These are phyloP conservation scores for Sturnira hondurensis DNA, from an alignment of 2,113 vertebrate species.

Conservation along the genomic window DNA sequence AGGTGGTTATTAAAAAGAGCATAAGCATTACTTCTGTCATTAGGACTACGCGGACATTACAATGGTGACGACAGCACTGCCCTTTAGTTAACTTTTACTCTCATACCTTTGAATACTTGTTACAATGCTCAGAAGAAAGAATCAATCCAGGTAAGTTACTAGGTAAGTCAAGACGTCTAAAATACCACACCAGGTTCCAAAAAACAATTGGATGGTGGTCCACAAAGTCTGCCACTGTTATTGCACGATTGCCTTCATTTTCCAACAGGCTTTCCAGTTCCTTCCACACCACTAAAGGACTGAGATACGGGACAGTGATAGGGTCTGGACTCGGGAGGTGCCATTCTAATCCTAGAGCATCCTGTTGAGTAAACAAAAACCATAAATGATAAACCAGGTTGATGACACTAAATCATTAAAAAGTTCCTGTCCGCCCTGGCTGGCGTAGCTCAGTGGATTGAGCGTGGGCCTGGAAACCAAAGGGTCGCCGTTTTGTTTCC, in stretches of 20 bases:
- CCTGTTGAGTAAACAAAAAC: conserved; percentile 73
- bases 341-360: conserved; percentile 90
- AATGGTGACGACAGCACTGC: not conserved
- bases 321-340: conserved; percentile 89
- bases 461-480: too few species aligned
- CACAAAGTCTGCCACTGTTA: conserved; percentile 91
- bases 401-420: not conserved
- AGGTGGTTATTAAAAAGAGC: not conserved
- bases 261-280: conserved; percentile 96
- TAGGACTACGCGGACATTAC: not conserved
- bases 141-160: conserved; percentile 95
- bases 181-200: conserved; percentile 99
- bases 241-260: conserved; percentile 94
- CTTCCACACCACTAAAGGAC: conserved; percentile 98
- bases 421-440: not conserved
- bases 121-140: conserved; percentile 94
- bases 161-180: conserved; percentile 93
- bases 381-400: not conserved
- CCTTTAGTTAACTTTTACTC: not conserved
- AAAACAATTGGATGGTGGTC: conserved; percentile 99
- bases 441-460: too few species aligned
- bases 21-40: not conserved
- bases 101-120: conserved; percentile 89
- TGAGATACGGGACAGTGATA: conserved; percentile 95
- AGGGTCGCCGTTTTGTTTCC: too few species aligned